These are phyloP conservation scores for Atta cephalotes DNA, from an alignment of 1,140 invertebrate species.

Conservation along the genomic window DNA sequence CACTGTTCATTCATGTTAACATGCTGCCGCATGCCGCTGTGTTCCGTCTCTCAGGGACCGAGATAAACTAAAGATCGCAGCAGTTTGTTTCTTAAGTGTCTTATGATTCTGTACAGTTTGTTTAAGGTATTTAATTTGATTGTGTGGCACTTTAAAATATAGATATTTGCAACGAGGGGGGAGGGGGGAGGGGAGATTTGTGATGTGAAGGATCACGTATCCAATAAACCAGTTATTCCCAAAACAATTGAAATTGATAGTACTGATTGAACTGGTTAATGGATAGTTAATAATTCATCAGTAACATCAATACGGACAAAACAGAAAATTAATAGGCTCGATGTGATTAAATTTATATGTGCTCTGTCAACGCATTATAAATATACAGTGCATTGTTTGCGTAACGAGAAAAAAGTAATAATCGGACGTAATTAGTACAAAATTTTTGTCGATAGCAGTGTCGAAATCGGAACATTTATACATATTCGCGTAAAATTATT, in stretches of 20 bases:
- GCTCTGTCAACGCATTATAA: neutral
- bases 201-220: conserved; percentile 4
- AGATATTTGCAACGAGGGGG: neutral
- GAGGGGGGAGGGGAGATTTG: neutral
- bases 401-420: neutral
- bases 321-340: conserved; percentile 20
- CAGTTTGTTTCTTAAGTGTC: neutral
- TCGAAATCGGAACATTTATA: conserved; percentile 22
- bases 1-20: conserved; percentile 72
- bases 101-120: neutral
- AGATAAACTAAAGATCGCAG: conserved; percentile 1
- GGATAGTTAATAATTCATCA: conserved; percentile 36
- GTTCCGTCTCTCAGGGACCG: neutral
- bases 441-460: neutral
- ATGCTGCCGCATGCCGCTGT: conserved; percentile 24
- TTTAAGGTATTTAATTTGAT: neutral
- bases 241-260: conserved; percentile 31
- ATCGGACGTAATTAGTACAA: neutral
- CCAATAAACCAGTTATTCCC: conserved; percentile 37
- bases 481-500: conserved; percentile 20
- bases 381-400: neutral
- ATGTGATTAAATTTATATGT: conserved; percentile 26
- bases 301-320: conserved; percentile 18
- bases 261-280: conserved; percentile 21
- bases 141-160: neutral